phyloP scores from a whole-genome alignment of 2,113 vertebrate species.

The Etheostoma cragini region DNA sequence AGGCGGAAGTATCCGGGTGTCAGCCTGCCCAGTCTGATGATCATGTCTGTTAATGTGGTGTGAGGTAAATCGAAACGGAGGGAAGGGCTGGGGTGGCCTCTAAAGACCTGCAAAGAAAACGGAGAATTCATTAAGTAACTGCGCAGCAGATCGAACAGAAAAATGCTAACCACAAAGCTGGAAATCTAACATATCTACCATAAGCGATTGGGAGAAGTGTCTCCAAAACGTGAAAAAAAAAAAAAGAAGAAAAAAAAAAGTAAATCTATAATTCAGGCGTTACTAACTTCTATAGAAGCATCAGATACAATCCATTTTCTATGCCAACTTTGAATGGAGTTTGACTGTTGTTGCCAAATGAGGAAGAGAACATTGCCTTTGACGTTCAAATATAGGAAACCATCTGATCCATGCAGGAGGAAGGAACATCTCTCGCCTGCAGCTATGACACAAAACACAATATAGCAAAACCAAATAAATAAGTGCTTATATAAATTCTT shows the following conservation, averaged over 20 bases:
- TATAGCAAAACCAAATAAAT: background rate
- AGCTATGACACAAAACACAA: slow-evolving; percentile 44
- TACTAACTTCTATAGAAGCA: background rate
- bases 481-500: slow-evolving; percentile 14
- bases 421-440: slow-evolving; percentile 54
- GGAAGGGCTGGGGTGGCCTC: slow-evolving; percentile 18
- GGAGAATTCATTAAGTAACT: background rate
- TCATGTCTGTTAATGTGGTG: slow-evolving; percentile 76
- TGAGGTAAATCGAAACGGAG: background rate
- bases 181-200: background rate
- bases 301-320: too few species aligned
- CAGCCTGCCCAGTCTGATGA: slow-evolving; percentile 91
- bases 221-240: background rate
- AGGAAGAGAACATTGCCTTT: background rate
- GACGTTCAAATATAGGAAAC: slow-evolving; percentile 38
- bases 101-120: slow-evolving; percentile 51
- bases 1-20: slow-evolving; percentile 96
- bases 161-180: background rate
- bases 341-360: background rate
- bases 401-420: slow-evolving; percentile 32
- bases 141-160: background rate
- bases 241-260: background rate
- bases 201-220: background rate
- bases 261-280: background rate
- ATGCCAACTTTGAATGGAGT: background rate